Evolutionary conservation across 2,797 vertebrate species (phyloP), one percentile per base, ranked within the genome.

Genomic region (Pagetopsis macropterus): DNA sequence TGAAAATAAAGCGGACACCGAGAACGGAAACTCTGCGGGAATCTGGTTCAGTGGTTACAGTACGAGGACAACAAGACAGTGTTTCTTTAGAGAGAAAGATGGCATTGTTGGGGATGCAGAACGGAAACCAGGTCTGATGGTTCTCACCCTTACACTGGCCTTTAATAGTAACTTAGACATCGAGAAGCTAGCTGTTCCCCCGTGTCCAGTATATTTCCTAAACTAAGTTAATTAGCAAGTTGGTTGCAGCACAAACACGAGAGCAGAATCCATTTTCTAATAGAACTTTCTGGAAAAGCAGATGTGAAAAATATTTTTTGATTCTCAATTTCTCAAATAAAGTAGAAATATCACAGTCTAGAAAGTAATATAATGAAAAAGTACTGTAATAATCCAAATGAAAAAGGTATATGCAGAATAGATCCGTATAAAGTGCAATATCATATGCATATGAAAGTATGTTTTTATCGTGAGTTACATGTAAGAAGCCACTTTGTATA

Each of bases 51-150:
- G 50, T 67, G 78, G 75, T 78, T 70, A 55, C 46, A 80, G 81
- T 60, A 51, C 27, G 70, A 78, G 81, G 78, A 82, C 82, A 77
- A 76, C 43, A 69, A 70, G 78, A 49, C 73, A 59, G 81, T 56
- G 75, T 84, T 79, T 85, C 70, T 54, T 62, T 70, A 58, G 68
- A 72, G 71, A 89, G 81, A 89, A 87, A 78, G 85, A 84, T 85
- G 72, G 54, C 62, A 57, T 89, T 90, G 88, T 88, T 84, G 72
- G 54, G 31, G 54, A 55, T 15, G 52, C 59, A 65, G 62, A 72
- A 57, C 17, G 61, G 81, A 85, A 81, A 73, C 43, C 67, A 73
- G 78, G 64, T 78, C 78, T 45, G 77, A 59, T 13, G 61, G 80
- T 80, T 88, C 81, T 67, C 79, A 71, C 73, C 84, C 74, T 82